A percentile compares a stretch with the other conserved stretches of the same genome.
Conservation (phyloP, 2,888 invertebrate genomes). For the Aleiodes testaceus region DNA sequence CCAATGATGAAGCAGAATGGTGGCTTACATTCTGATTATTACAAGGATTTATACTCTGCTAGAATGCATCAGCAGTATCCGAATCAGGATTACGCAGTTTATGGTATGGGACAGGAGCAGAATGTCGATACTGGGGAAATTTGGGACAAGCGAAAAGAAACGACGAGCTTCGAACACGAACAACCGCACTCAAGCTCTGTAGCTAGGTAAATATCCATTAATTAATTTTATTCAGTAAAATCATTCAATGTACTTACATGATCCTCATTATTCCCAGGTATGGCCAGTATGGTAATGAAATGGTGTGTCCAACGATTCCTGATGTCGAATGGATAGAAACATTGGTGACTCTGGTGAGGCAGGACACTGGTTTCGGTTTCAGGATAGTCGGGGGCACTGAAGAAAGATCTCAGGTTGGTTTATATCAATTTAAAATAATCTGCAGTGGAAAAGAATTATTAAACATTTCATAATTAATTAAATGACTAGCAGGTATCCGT, state of each 20-base stretch:
- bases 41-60: slow-evolving; percentile 66
- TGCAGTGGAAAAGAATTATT: background rate
- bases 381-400: slow-evolving; percentile 98
- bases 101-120: slow-evolving; percentile 69
- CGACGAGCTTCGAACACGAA: slow-evolving; percentile 78
- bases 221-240: background rate
- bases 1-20: slow-evolving; percentile 67
- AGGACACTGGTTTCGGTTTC: slow-evolving; percentile 97
- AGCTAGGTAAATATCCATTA: slow-evolving; percentile 63
- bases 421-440: slow-evolving; percentile 34
- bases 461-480: slow-evolving; percentile 50
- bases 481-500: slow-evolving; percentile 83
- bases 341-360: slow-evolving; percentile 88
- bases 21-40: slow-evolving; percentile 65
- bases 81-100: slow-evolving; percentile 66
- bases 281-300: slow-evolving; percentile 67
- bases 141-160: slow-evolving; percentile 75
- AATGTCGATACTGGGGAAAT: slow-evolving; percentile 72
- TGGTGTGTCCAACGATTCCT: slow-evolving; percentile 69
- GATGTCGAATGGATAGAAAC: slow-evolving; percentile 77
- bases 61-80: slow-evolving; percentile 68
- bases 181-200: slow-evolving; percentile 75
- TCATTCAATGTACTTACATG: background rate
- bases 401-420: slow-evolving; percentile 90
- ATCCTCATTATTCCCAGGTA: slow-evolving; percentile 58